A percentile compares a stretch with the other conserved stretches of the same genome.
These are phyloP conservation scores for Rhinoderma darwinii DNA, from an alignment of 2,113 vertebrate genomes.

Conservation along the genomic window DNA sequence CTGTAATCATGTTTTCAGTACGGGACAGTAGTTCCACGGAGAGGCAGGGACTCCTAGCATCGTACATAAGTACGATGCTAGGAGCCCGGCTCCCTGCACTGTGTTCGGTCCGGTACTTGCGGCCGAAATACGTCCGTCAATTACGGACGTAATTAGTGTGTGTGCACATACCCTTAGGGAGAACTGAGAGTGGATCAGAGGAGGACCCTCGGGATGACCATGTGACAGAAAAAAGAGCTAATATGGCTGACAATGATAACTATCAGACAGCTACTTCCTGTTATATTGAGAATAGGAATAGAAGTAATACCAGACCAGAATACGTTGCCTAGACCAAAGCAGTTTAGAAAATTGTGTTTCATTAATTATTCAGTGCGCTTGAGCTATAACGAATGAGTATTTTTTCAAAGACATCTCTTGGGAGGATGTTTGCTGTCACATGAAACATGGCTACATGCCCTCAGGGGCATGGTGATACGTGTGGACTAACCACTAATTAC, in stretches of 20 bases:
- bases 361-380: conserved; percentile 63
- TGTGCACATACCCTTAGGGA: too few relatives aligned
- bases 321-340: conserved; percentile 27
- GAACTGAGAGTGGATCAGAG: too few relatives aligned
- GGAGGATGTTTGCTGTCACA: conserved; percentile 48
- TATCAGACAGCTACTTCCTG: not conserved
- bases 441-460: conserved; percentile 40
- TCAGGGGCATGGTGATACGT: not conserved
- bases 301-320: conserved; percentile 21
- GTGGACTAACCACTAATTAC: not conserved
- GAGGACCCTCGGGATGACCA: not conserved
- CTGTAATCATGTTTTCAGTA: too few relatives aligned
- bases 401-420: conserved; percentile 59
- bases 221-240: not conserved
- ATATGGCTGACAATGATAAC: not conserved
- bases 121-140: too few relatives aligned
- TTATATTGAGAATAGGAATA: too few relatives aligned
- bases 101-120: too few relatives aligned
- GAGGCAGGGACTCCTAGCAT: too few relatives aligned
- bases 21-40: too few relatives aligned
- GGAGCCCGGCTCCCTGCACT: too few relatives aligned
- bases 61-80: too few relatives aligned
- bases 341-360: conserved; percentile 52
- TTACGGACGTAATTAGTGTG: too few relatives aligned
- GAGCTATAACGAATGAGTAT: conserved; percentile 60